phyloP scores from a whole-genome alignment of 2,888 invertebrate species.

The Limnephilus rhombicus region DNA sequence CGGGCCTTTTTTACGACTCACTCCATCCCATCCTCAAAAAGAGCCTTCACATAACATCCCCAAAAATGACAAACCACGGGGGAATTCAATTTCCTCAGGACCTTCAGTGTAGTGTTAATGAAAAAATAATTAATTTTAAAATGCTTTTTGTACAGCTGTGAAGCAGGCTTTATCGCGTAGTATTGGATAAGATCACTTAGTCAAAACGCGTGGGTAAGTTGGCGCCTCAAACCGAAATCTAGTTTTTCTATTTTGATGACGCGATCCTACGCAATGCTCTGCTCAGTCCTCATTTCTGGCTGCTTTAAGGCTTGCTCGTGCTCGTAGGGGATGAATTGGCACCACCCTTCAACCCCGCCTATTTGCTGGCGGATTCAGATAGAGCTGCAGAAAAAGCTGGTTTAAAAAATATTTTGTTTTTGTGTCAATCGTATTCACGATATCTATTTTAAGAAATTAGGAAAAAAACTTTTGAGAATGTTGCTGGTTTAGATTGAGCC shows the following conservation, averaged over 20 bases:
- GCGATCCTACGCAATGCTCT: slow-evolving; percentile 4
- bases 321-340: not conserved
- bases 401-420: not conserved
- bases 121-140: too few relatives aligned
- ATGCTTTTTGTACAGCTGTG: too few relatives aligned
- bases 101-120: too few relatives aligned
- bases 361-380: not conserved
- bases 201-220: slow-evolving; percentile 27
- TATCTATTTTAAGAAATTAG: not conserved
- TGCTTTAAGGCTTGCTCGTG: too few relatives aligned
- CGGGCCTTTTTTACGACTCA: too few relatives aligned
- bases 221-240: slow-evolving; percentile 4
- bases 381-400: not conserved
- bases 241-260: not conserved
- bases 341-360: not conserved
- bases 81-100: too few relatives aligned
- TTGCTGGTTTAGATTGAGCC: not conserved
- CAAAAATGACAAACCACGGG: too few relatives aligned
- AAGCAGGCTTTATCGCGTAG: not conserved
- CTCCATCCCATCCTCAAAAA: too few relatives aligned
- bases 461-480: not conserved
- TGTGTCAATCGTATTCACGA: not conserved
- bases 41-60: too few relatives aligned
- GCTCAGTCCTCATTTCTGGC: not conserved
- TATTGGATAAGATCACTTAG: slow-evolving; percentile 37